Base-by-base conservation (phyloP, 2,113 vertebrate genomes). In the Esox niger region DNA sequence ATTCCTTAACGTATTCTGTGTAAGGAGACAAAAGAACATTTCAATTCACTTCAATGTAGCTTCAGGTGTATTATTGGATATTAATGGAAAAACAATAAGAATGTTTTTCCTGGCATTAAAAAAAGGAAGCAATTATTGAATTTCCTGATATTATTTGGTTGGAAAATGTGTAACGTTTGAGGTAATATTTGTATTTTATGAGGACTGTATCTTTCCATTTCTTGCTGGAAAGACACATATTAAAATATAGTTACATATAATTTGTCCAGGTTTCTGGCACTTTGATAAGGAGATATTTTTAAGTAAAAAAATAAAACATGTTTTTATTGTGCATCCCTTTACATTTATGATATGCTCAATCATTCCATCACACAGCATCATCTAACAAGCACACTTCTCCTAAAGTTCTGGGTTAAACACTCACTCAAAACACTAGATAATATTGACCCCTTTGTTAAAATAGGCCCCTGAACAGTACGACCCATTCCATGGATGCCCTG, bases 141-240 rank as follows among this genome's bases (percentile, higher is more conserved):
- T 66, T 62, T 17, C 30, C 63, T 58, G 46, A 23, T 23, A 23
- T 61, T 17, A 8, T 29, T 65, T 64, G 33, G 49, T 65, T n/a
- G n/a, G 35, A 77, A 73, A 75, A 66, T 27, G 25, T 77, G 69
- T 65, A 71, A 58, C 64, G 20, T 32, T 35, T 68, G 78, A 72
- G 70, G 74, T 73, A 76, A 78, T 4, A 43, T 21, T 62, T 63
- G 54, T 33, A 69, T 13, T 32, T 26, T 20, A 29, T 11, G 64
- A 62, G 29, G 47, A 66, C 35, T 58, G n/a, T n/a, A n/a, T n/a
- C n/a, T 64, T 71, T 59, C 65, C 66, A 4, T 20, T 49, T 20
- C 47, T 9, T 49, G 20, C 9, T 10, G 3, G 20, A 49, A 49
- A 49, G 3, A 9, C 20, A 49, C 7, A n/a, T 49, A 38, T 11